Conservation (phyloP, 53 echinoderm and acorn worm species). For the Henricia sp. region DNA sequence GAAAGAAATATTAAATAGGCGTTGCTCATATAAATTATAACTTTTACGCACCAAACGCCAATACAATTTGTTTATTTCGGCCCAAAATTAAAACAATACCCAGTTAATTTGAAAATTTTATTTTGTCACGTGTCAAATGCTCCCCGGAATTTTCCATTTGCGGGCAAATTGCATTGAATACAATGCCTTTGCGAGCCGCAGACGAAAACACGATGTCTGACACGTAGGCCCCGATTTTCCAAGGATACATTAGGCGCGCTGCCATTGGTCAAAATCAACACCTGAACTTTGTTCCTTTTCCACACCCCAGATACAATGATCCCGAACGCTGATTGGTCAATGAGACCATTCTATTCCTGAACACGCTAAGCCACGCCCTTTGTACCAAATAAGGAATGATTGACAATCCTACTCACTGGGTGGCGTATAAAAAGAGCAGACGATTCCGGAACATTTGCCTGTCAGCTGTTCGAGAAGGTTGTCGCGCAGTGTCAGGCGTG, state of each 20-base stretch:
- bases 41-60: too few species aligned
- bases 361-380: constrained; percentile 21
- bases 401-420: constrained; percentile 5
- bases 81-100: too few species aligned
- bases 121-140: too few species aligned
- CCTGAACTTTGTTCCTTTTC: constrained; percentile 26
- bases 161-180: too few species aligned
- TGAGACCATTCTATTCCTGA: constrained; percentile 42
- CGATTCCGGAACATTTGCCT: background rate
- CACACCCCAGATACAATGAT: constrained; percentile 36
- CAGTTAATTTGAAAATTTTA: too few species aligned
- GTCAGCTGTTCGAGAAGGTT: constrained; percentile 36
- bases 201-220: constrained; percentile 17
- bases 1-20: too few species aligned
- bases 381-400: constrained; percentile 64
- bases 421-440: background rate
- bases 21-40: too few species aligned
- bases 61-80: too few species aligned
- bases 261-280: constrained; percentile 32
- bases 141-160: too few species aligned
- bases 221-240: constrained; percentile 28
- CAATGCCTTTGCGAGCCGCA: too few species aligned
- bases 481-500: too few species aligned
- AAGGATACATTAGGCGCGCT: background rate
- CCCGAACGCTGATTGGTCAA: constrained; percentile 35